These are phyloP conservation scores for Trematomus loennbergii DNA, from an alignment of 2,113 vertebrate species.

Conservation along the genomic window DNA sequence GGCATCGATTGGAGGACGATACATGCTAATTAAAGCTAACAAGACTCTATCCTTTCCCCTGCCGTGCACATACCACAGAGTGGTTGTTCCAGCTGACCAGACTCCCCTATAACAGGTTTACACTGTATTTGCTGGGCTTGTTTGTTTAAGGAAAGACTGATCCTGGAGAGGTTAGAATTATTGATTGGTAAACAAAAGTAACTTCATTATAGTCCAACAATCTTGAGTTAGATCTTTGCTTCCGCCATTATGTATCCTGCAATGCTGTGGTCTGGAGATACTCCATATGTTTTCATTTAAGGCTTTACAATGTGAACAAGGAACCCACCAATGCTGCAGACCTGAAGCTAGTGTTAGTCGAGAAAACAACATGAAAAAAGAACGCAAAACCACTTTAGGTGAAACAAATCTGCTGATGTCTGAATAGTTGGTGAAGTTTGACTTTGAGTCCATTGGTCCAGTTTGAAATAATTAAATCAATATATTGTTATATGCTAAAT, in stretches of 20 bases:
- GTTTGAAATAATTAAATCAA: too few relatives aligned
- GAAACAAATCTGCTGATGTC: background rate
- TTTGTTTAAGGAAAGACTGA: slow-evolving; percentile 7
- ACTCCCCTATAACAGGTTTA: background rate
- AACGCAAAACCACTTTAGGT: background rate
- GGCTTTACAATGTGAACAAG: background rate
- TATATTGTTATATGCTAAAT: background rate
- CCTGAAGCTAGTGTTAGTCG: background rate
- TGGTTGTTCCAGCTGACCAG: background rate
- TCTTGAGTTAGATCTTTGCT: background rate
- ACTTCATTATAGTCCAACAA: background rate
- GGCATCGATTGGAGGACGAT: slow-evolving; percentile 13
- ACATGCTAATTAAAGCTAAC: slow-evolving; percentile 45
- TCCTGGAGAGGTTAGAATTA: background rate
- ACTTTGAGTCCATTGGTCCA: too few relatives aligned
- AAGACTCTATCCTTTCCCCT: slow-evolving; percentile 15
- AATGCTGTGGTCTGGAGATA: background rate
- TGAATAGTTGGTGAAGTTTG: too few relatives aligned
- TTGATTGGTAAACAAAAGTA: background rate
- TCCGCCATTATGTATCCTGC: background rate
- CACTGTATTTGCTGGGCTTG: background rate
- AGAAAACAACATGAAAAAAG: background rate
- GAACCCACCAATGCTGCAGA: background rate
- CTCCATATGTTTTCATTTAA: background rate
- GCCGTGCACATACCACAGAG: slow-evolving; percentile 1